phyloP scores from a whole-genome alignment of 2,888 invertebrate species.

The Microctonus brassicae region DNA sequence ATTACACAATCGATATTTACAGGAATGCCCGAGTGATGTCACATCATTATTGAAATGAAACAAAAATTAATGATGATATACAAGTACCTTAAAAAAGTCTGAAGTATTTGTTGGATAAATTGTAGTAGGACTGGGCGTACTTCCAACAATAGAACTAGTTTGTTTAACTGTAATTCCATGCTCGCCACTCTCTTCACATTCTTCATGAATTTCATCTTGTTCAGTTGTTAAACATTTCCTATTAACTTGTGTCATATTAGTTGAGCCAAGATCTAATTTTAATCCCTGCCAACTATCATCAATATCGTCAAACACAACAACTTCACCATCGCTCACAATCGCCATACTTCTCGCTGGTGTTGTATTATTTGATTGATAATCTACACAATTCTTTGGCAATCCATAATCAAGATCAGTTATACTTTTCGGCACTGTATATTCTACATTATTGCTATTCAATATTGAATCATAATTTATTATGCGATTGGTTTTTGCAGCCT shows the following conservation, averaged over 20 bases:
- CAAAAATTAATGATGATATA: background rate
- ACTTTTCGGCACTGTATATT: constrained; percentile 64
- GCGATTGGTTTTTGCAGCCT: constrained; percentile 56
- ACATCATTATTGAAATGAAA: background rate
- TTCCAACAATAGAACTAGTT: constrained; percentile 65
- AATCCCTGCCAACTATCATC: constrained; percentile 85
- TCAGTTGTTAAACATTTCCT: constrained; percentile 55
- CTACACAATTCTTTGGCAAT: constrained; percentile 65
- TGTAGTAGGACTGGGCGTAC: constrained; percentile 65
- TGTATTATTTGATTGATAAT: constrained; percentile 65
- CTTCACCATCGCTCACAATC: constrained; percentile 80
- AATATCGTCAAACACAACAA: constrained; percentile 89
- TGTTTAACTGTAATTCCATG: constrained; percentile 61
- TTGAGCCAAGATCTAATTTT: constrained; percentile 60
- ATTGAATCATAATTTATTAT: constrained; percentile 66
- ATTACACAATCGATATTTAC: background rate
- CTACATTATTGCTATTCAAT: constrained; percentile 68
- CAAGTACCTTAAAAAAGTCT: constrained; percentile 70
- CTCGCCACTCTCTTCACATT: constrained; percentile 12
- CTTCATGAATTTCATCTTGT: constrained; percentile 36
- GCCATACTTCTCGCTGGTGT: constrained; percentile 68
- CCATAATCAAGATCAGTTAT: constrained; percentile 68
- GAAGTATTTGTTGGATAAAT: constrained; percentile 69
- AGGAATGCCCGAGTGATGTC: background rate
- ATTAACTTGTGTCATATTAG: constrained; percentile 49